phyloP scores from a whole-genome alignment of 2,888 invertebrate genomes.

The Drosophila kambysellisi region DNA sequence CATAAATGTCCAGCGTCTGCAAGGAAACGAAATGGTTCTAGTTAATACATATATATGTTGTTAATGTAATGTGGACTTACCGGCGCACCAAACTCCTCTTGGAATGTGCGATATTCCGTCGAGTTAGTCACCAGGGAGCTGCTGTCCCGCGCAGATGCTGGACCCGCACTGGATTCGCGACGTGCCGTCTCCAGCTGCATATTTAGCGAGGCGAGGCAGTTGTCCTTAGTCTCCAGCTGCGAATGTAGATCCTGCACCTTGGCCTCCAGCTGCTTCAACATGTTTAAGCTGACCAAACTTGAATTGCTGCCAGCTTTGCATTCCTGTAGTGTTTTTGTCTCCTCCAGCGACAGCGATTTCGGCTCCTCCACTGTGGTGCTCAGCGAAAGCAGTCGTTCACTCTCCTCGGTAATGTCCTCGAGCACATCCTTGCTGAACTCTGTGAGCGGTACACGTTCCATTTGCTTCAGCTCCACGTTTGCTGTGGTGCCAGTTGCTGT shows the following conservation, averaged over 20 bases:
- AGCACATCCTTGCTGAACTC: slow-evolving; percentile 84
- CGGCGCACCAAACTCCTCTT: slow-evolving; percentile 89
- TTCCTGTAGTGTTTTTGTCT: slow-evolving; percentile 63
- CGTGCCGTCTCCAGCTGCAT: slow-evolving; percentile 79
- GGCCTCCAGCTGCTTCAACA: slow-evolving; percentile 82
- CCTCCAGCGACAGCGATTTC: slow-evolving; percentile 72
- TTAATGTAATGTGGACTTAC: slow-evolving; percentile 83
- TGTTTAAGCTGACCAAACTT: slow-evolving; percentile 79
- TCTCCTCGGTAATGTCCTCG: slow-evolving; percentile 85
- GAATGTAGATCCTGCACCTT: slow-evolving; percentile 82
- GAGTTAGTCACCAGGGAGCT: slow-evolving; percentile 85
- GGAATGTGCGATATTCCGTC: slow-evolving; percentile 90
- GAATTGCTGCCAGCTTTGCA: slow-evolving; percentile 44
- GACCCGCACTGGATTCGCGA: slow-evolving; percentile 72
- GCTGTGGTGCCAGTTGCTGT: not conserved
- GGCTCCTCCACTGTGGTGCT: slow-evolving; percentile 80
- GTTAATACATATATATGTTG: not conserved
- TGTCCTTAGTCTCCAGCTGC: slow-evolving; percentile 82
- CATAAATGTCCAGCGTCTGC: slow-evolving; percentile 91
- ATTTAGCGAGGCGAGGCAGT: slow-evolving; percentile 80
- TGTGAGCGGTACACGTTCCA: slow-evolving; percentile 82
- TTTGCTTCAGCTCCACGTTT: slow-evolving; percentile 76
- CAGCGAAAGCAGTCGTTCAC: slow-evolving; percentile 79
- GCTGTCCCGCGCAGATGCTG: slow-evolving; percentile 83
- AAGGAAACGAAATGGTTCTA: not conserved